Conservation (phyloP, 2,113 vertebrate species). For the Scytalopus superciliaris region DNA sequence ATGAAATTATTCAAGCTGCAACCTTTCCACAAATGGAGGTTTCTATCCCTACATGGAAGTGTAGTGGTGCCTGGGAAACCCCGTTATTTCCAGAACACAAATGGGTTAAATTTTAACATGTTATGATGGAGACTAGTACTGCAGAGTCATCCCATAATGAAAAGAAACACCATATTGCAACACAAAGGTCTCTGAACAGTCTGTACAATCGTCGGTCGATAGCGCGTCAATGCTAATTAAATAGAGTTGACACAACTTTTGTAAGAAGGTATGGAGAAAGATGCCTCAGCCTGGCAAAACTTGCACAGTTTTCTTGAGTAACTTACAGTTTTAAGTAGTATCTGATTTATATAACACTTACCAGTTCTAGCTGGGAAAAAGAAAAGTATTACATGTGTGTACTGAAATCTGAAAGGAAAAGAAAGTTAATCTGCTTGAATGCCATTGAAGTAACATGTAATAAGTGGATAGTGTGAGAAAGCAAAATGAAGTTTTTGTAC, state of each 20-base stretch:
- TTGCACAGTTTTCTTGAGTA: neutral
- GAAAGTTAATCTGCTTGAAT: neutral
- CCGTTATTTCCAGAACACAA: neutral
- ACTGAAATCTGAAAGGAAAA: neutral
- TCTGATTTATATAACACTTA: neutral
- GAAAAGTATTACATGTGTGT: rapidly evolving
- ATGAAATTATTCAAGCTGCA: neutral
- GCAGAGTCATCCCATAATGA: neutral
- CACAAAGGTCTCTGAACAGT: constrained; percentile 18
- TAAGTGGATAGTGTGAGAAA: neutral
- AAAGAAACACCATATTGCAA: constrained; percentile 27
- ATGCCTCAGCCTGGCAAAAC: constrained; percentile 20
- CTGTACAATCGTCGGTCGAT: neutral
- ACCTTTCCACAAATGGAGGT: neutral
- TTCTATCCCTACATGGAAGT: neutral
- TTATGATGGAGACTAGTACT: neutral
- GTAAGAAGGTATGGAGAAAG: constrained; percentile 24
- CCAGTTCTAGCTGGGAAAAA: neutral
- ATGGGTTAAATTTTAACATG: constrained; percentile 3
- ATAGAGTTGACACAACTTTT: neutral
- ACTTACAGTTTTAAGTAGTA: neutral
- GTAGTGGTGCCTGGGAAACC: neutral
- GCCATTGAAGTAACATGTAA: neutral
- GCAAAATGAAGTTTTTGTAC: neutral
- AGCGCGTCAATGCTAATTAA: constrained; percentile 47